Evolutionary conservation across 1,140 invertebrate genomes (phyloP), one percentile per base, ranked within the genome.

Genomic region (Philopotamus ludificatus): DNA sequence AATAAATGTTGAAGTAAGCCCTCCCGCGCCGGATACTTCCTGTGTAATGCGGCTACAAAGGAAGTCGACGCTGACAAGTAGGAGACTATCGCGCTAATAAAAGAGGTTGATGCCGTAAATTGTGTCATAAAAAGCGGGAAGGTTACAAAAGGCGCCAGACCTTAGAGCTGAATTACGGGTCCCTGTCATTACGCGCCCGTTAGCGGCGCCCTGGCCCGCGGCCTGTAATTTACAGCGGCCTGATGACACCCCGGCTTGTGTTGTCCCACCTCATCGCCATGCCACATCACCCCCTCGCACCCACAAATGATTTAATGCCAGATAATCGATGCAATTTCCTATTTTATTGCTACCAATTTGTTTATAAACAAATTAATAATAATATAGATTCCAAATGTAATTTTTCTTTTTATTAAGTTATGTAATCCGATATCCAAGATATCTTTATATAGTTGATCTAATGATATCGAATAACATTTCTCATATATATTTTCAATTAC

Each of bases 81-180:
- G 20, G 25, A 21, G 50, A 26, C 50, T n/a, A 53, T 53, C 16
- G 50, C 50, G 8, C 50, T 53, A 23, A 66, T 66, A 66, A 61
- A 66, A 61, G 64, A 42, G 28, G 50, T 53, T 18, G 44, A 53
- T 8, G 7, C 22, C 1, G 45, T 23, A 66, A 60, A 66, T 66
- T 65, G 53, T 58, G 47, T 28, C 53, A 54, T 58, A 65, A 65
- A 53, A 66, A 66, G 25, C 55, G 50, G 50, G 49, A 66, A 50
- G 64, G 64, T 66, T 66, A 61, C 12, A 15, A 61, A 66, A 61
- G 57, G 47, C 64, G 64, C 57, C 64, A 53, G 23, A 41, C 15
- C 18, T 18, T 15, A 49, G 49, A 16, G 54, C 28, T 58, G 50
- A 66, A 66, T 66, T 66, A 66, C 16, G 53, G 18, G 50, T 58